phyloP scores from a whole-genome alignment of 1,140 invertebrate species.

The Bombyx mori region DNA sequence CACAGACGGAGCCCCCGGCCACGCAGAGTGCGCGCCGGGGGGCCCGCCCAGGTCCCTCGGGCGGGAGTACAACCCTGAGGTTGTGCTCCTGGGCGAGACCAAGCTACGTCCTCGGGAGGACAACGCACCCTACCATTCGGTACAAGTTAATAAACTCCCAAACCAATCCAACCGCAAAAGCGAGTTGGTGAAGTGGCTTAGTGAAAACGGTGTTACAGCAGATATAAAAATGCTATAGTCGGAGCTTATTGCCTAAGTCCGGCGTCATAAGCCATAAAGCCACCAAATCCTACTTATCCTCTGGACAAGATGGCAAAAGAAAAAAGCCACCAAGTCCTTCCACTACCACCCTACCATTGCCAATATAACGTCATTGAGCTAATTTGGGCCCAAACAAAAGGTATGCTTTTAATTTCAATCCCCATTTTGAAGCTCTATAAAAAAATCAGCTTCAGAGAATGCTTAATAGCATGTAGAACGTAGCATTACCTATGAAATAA shows the following conservation, averaged over 20 bases:
- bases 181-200: neutral
- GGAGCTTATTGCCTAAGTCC: too few species aligned
- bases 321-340: slow-evolving; percentile 1
- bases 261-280: too few species aligned
- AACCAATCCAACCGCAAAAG: neutral
- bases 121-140: neutral
- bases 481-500: neutral
- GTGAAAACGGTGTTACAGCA: neutral
- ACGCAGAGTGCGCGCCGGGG: too few species aligned
- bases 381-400: neutral
- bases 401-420: too few species aligned
- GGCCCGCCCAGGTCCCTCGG: too few species aligned
- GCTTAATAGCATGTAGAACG: neutral
- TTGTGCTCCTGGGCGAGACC: too few species aligned
- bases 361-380: neutral
- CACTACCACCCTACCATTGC: neutral
- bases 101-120: too few species aligned
- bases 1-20: too few species aligned
- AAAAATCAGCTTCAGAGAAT: neutral
- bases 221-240: neutral
- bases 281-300: neutral
- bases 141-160: slow-evolving; percentile 1
- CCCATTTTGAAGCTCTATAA: neutral
- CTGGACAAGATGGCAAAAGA: neutral
- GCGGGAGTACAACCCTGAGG: too few species aligned